Evolutionary conservation across 2,113 vertebrate genomes (phyloP).

Genomic region (Mirza zaza): DNA sequence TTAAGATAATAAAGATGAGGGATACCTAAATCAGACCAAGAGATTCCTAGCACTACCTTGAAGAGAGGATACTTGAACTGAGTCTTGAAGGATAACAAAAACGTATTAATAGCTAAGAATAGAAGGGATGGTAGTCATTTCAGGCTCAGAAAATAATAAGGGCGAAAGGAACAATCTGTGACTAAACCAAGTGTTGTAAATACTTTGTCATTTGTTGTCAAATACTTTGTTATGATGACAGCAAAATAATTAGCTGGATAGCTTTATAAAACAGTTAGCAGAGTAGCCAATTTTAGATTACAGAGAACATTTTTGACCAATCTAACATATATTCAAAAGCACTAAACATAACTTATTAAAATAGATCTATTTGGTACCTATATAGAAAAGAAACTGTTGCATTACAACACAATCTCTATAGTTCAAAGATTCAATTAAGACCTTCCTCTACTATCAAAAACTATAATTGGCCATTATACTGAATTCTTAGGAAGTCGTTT

Average conservation of each 20-base stretch:
- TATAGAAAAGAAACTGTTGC: conserved; percentile 20
- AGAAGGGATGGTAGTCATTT: not conserved
- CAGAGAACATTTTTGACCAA: conserved; percentile 37
- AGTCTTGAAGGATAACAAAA: not conserved
- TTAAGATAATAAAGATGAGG: conserved; percentile 18
- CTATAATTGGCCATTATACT: conserved; percentile 40
- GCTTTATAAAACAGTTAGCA: conserved; percentile 37
- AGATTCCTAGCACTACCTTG: not conserved
- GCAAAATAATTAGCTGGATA: not conserved
- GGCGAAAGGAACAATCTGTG: not conserved
- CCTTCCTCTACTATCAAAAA: conserved; percentile 6
- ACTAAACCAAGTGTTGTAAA: not conserved
- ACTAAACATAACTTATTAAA: conserved; percentile 61
- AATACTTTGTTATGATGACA: not conserved
- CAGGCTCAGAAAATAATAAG: not conserved
- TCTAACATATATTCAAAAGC: conserved; percentile 14
- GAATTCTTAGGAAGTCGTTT: conserved; percentile 8
- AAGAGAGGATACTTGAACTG: not conserved
- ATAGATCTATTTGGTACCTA: conserved; percentile 30
- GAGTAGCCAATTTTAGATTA: conserved; percentile 26
- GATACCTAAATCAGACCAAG: not conserved
- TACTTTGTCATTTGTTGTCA: not conserved
- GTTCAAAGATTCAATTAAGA: conserved; percentile 44
- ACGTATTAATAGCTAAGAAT: not conserved
- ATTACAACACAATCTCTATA: conserved; percentile 34